A percentile compares a stretch with the other conserved stretches of the same genome.
These are phyloP conservation scores for Poeciliopsis turrubarensis DNA, from an alignment of 2,113 vertebrate species.

Conservation along the genomic window DNA sequence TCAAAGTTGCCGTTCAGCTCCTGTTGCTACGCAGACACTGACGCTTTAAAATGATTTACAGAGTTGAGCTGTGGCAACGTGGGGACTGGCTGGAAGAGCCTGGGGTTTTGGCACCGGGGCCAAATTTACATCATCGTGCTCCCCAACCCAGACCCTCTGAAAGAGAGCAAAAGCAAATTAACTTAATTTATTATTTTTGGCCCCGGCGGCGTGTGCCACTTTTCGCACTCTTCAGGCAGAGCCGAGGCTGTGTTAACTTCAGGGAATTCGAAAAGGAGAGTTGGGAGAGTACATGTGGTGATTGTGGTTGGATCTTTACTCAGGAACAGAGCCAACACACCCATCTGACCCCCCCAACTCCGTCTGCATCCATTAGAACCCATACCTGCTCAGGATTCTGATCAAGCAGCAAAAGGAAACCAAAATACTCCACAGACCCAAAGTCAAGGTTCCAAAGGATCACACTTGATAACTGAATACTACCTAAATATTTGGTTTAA, in stretches of 20 bases:
- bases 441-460: constrained; percentile 27
- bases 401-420: constrained; percentile 48
- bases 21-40: background rate
- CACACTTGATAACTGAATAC: constrained; percentile 21
- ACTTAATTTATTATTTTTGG: constrained; percentile 80
- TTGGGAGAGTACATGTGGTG: constrained; percentile 22
- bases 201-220: constrained; percentile 52
- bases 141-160: constrained; percentile 20
- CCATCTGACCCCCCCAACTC: background rate
- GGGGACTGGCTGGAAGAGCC: constrained; percentile 44
- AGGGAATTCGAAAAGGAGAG: constrained; percentile 57
- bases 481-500: constrained; percentile 52
- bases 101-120: constrained; percentile 58
- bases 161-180: constrained; percentile 65
- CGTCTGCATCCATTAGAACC: constrained; percentile 40
- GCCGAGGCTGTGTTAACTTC: constrained; percentile 59
- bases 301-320: constrained; percentile 57
- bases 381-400: constrained; percentile 63
- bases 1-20: background rate
- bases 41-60: constrained; percentile 42
- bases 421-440: constrained; percentile 37
- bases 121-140: constrained; percentile 39
- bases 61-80: constrained; percentile 51
- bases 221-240: constrained; percentile 59
- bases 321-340: constrained; percentile 53